Percentiles rank a stretch among this genome's conserved stretches.
Evolutionary conservation across 2,113 vertebrate genomes (phyloP).

Genomic region (Neogale vison): DNA sequence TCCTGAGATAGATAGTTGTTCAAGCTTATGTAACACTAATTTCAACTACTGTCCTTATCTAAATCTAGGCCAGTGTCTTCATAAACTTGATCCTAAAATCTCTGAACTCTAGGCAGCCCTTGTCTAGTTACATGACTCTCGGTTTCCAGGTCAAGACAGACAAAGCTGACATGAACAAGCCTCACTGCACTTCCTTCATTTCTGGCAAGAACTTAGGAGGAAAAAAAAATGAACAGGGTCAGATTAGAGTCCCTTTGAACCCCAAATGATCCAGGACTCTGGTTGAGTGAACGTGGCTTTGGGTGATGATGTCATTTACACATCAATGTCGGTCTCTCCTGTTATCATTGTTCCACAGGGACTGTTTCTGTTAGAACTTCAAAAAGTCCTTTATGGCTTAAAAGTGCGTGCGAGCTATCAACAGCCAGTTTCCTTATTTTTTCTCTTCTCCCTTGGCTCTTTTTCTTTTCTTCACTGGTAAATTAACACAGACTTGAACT

Average conservation of each 20-base stretch:
- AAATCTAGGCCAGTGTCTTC: conserved; percentile 47
- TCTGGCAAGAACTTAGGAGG: conserved; percentile 55
- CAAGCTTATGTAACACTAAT: conserved; percentile 37
- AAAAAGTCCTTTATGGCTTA: conserved; percentile 58
- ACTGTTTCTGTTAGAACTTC: conserved; percentile 62
- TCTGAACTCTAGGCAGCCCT: conserved; percentile 48
- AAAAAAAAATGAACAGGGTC: conserved; percentile 39
- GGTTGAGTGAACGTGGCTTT: conserved; percentile 38
- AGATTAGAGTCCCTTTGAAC: conserved; percentile 77
- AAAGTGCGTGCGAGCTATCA: conserved; percentile 47
- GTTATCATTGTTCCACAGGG: conserved; percentile 66
- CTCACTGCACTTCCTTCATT: conserved; percentile 64
- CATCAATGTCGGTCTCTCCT: conserved; percentile 64
- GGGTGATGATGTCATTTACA: conserved; percentile 71
- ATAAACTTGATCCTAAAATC: conserved; percentile 53
- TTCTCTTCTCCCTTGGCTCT: conserved; percentile 45
- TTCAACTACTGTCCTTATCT: conserved; percentile 54
- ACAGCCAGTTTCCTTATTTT: conserved; percentile 63
- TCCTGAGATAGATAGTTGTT: conserved; percentile 47
- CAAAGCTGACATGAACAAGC: conserved; percentile 61
- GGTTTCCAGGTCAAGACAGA: conserved; percentile 68
- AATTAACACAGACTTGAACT: background rate
- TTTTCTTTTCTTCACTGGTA: conserved; percentile 24
- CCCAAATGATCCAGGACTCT: conserved; percentile 15
- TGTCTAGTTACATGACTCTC: conserved; percentile 50